phyloP scores from a whole-genome alignment of 2,888 invertebrate species.

The Marronus borbonicus region DNA sequence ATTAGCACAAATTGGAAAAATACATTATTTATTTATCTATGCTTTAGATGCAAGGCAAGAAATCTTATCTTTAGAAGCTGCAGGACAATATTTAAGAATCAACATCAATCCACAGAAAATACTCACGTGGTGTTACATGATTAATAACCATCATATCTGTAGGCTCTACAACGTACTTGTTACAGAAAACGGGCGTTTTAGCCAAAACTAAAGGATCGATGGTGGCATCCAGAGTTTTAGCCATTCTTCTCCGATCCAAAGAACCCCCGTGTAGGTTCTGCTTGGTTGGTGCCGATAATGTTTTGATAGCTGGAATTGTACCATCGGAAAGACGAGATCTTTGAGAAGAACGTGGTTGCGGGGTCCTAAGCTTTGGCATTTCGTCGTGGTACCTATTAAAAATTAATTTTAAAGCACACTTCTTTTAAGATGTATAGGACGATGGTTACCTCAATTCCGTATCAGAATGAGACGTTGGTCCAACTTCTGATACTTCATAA shows the following conservation, averaged over 20 bases:
- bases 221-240: slow-evolving; percentile 63
- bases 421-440: not conserved
- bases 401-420: too few relatives aligned
- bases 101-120: not conserved
- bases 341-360: slow-evolving; percentile 66
- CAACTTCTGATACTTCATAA: slow-evolving; percentile 73
- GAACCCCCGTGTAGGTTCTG: slow-evolving; percentile 62
- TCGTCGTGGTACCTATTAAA: slow-evolving; percentile 66
- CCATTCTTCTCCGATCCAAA: slow-evolving; percentile 63
- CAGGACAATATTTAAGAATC: not conserved
- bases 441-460: slow-evolving; percentile 78
- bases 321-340: slow-evolving; percentile 66
- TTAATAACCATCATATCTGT: slow-evolving; percentile 64
- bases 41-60: too few relatives aligned
- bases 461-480: slow-evolving; percentile 81
- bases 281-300: slow-evolving; percentile 45
- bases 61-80: too few relatives aligned
- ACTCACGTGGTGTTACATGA: slow-evolving; percentile 63
- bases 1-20: too few relatives aligned
- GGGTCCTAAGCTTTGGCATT: slow-evolving; percentile 52
- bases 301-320: slow-evolving; percentile 57
- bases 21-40: too few relatives aligned
- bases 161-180: slow-evolving; percentile 79
- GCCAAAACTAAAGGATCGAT: slow-evolving; percentile 68
- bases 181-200: slow-evolving; percentile 78